Percentiles rank a stretch among this genome's conserved stretches.
Conservation (phyloP, 30 jellyfish, hydroid and myxozoan species). For the Aurelia coerulea region DNA sequence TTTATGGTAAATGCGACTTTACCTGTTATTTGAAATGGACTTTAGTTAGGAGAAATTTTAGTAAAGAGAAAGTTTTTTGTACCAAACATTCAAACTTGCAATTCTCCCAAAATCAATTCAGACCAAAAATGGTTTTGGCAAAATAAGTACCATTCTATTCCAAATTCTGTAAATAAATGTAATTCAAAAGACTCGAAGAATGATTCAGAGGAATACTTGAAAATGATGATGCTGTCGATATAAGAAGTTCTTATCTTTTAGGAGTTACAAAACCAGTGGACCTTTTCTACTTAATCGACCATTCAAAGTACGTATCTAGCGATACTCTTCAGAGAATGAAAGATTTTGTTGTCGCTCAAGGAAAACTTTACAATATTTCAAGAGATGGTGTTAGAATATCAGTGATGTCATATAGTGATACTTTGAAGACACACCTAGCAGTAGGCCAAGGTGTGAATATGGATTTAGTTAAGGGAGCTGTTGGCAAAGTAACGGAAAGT, state of each 20-base stretch:
- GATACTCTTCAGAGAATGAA: conserved; percentile 9
- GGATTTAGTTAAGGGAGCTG: conserved; percentile 4
- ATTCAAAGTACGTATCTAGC: conserved; percentile 26
- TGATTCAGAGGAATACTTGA: too few species aligned
- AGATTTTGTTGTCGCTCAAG: conserved; percentile 19
- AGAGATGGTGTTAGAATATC: conserved; percentile 15
- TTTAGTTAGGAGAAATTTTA: too few species aligned
- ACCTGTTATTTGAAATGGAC: too few species aligned
- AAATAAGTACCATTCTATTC: too few species aligned
- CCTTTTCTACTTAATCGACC: conserved; percentile 42
- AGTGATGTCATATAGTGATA: conserved; percentile 16
- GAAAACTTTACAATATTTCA: conserved; percentile 12
- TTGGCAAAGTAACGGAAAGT: not conserved
- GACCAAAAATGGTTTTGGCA: too few species aligned
- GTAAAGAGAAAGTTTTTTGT: too few species aligned
- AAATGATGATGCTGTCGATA: too few species aligned
- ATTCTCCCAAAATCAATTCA: too few species aligned
- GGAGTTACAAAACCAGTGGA: conserved; percentile 53
- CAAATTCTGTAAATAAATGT: too few species aligned
- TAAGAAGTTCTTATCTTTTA: not conserved
- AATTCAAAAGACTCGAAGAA: too few species aligned
- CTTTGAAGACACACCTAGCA: conserved; percentile 1
- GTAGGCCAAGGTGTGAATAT: conserved; percentile 10
- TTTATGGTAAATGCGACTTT: too few species aligned
- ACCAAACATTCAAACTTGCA: too few species aligned